phyloP scores from a whole-genome alignment of 2,797 vertebrate genomes.

The Myotis vivesi region DNA sequence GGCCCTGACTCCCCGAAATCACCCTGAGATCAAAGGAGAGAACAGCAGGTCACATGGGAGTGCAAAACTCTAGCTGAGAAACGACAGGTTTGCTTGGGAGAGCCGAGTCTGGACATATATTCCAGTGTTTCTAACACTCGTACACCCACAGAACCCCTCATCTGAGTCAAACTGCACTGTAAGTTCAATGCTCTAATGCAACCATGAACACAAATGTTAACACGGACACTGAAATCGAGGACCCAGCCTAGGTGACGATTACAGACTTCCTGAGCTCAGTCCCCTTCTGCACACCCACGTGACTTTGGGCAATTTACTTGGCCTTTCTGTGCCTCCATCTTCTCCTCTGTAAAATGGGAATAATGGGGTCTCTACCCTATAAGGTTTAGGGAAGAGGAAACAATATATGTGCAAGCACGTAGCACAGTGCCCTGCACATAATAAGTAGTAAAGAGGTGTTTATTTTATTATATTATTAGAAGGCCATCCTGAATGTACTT shows the following conservation, averaged over 20 bases:
- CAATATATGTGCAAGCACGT: not conserved
- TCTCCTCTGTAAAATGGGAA: slow-evolving; percentile 43
- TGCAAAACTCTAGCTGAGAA: not conserved
- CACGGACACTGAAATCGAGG: not conserved
- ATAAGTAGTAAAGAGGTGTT: not conserved
- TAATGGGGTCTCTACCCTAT: not conserved
- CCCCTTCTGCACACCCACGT: not conserved
- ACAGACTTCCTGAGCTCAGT: not conserved
- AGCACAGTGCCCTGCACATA: not conserved
- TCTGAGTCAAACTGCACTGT: not conserved
- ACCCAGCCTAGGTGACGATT: not conserved
- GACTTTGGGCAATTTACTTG: not conserved
- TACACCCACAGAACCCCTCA: not conserved
- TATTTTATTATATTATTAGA: slow-evolving; percentile 41
- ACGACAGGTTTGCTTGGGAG: not conserved
- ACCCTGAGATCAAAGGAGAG: slow-evolving; percentile 78
- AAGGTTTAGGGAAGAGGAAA: not conserved
- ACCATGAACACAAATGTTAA: not conserved
- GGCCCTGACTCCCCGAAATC: slow-evolving; percentile 78
- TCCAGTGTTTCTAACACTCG: not conserved
- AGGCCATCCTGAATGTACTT: not conserved
- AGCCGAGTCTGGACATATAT: not conserved
- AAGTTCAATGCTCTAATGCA: not conserved
- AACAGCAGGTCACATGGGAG: not conserved
- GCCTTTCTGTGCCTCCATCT: not conserved